A percentile compares a stretch with the other conserved stretches of the same genome.
These are phyloP conservation scores for Luffia ferchaultella DNA, from an alignment of 2,888 invertebrate species.

Conservation along the genomic window DNA sequence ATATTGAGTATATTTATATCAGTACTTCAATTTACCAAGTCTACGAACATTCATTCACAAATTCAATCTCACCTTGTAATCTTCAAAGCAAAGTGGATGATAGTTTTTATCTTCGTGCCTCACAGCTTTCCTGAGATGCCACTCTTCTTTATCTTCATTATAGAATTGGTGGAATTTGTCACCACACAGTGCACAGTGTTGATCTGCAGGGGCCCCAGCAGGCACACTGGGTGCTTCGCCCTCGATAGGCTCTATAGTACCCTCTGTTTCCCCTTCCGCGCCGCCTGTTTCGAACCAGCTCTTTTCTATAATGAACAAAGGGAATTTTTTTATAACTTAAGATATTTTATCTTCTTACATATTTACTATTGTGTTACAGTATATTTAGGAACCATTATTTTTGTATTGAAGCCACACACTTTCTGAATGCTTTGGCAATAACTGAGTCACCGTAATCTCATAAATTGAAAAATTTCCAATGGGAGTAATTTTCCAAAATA, in stretches of 20 bases:
- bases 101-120: slow-evolving; percentile 79
- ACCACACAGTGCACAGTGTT: slow-evolving; percentile 86
- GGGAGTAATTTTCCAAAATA: no score
- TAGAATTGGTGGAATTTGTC: slow-evolving; percentile 96
- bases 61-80: slow-evolving; percentile 82
- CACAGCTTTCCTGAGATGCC: slow-evolving; percentile 90
- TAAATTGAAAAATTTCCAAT: no score
- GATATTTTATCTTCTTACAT: no score
- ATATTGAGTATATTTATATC: no score
- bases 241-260: slow-evolving; percentile 10
- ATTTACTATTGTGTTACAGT: no score
- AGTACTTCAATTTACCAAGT: no score
- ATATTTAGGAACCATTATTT: no score
- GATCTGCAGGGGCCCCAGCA: slow-evolving; percentile 72
- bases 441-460: no score
- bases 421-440: no score
- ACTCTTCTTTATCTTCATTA: slow-evolving; percentile 97
- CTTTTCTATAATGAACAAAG: slow-evolving; percentile 67
- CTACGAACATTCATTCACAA: no score
- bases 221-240: slow-evolving; percentile 73
- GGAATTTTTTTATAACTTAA: neutral
- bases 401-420: neutral
- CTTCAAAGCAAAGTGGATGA: slow-evolving; percentile 91
- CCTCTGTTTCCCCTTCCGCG: slow-evolving; percentile 35
- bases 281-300: slow-evolving; percentile 86